Conservation (phyloP, 2,113 vertebrate genomes). For the Anser brachyrhynchus region DNA sequence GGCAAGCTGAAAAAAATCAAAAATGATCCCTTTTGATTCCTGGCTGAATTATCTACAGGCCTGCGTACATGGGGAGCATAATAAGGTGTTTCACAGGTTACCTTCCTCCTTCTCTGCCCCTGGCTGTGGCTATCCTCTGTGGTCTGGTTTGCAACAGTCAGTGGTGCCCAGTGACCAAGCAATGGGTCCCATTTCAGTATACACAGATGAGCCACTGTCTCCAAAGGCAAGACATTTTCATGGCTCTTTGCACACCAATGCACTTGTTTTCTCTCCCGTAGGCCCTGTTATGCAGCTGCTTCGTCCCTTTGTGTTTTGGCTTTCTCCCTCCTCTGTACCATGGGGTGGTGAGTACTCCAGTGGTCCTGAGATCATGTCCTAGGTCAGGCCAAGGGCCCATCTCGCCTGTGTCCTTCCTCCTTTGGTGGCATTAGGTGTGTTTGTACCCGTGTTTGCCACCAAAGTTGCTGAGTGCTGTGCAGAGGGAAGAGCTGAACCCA, state of each 20-base stretch:
- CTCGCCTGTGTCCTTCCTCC: neutral
- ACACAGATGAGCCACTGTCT: neutral
- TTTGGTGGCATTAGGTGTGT: neutral
- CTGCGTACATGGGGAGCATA: neutral
- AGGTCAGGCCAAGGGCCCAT: neutral
- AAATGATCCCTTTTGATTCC: neutral
- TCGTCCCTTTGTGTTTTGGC: constrained; percentile 78
- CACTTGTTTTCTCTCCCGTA: constrained; percentile 3
- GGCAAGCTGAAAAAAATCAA: neutral
- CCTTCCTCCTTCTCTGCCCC: neutral
- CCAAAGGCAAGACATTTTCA: neutral
- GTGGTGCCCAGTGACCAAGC: neutral
- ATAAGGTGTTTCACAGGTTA: neutral
- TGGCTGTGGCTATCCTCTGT: neutral
- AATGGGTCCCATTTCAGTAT: neutral
- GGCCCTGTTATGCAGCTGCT: constrained; percentile 83
- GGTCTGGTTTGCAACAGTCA: neutral
- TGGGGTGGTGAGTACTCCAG: constrained; percentile 62
- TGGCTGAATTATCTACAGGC: neutral
- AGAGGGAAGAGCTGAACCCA: neutral
- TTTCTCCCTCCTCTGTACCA: constrained; percentile 44
- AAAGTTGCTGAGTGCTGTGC: neutral
- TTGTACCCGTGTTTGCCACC: neutral
- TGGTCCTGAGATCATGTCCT: neutral
- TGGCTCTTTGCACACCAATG: neutral